These are phyloP conservation scores for Bothrops jararaca DNA, from an alignment of 2,113 vertebrate species.

Conservation along the genomic window DNA sequence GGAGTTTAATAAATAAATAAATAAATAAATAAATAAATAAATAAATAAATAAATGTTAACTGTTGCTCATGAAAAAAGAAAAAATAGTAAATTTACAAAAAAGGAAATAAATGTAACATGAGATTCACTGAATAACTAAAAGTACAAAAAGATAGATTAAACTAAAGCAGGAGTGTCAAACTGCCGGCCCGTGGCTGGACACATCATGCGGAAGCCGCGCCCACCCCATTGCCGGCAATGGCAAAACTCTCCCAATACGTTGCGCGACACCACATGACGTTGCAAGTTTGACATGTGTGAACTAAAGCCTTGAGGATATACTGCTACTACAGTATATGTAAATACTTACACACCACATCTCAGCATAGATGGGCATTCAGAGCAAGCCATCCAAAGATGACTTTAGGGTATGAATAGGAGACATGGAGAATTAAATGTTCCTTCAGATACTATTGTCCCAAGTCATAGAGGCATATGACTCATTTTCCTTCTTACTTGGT, in stretches of 20 bases:
- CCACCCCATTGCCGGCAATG: no score
- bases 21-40: neutral
- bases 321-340: neutral
- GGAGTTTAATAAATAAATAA: neutral
- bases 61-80: neutral
- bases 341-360: neutral
- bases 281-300: no score
- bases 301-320: neutral
- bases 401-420: neutral
- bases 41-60: neutral
- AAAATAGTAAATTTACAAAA: neutral
- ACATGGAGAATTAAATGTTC: neutral
- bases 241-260: no score
- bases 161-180: neutral
- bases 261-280: no score
- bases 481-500: neutral
- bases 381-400: neutral
- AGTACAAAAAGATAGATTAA: neutral
- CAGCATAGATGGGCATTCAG: neutral
- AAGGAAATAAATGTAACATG: neutral
- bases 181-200: no score
- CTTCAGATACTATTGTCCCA: neutral
- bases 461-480: neutral
- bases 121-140: neutral
- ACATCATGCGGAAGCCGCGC: no score